These are phyloP conservation scores for Carabus problematicus DNA, from an alignment of 2,888 invertebrate genomes.

Conservation along the genomic window DNA sequence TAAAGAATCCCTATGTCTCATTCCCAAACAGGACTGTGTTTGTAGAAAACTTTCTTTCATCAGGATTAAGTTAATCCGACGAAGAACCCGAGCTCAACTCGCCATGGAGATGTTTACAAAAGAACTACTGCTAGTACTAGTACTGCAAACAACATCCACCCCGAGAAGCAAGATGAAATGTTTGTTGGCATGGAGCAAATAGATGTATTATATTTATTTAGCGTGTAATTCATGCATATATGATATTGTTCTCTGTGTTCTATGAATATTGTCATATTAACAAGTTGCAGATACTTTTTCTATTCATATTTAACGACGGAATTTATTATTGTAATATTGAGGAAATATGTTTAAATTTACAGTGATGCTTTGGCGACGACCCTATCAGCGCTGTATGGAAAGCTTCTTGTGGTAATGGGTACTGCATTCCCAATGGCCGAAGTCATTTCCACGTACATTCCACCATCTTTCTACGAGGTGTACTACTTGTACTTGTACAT, in stretches of 20 bases:
- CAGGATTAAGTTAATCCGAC: too few species aligned
- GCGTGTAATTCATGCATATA: not conserved
- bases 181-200: too few species aligned
- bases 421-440: slow-evolving; percentile 96
- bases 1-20: too few species aligned
- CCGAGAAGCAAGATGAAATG: too few species aligned
- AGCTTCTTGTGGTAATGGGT: slow-evolving; percentile 92
- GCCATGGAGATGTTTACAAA: too few species aligned
- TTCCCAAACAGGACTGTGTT: too few species aligned
- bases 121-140: not conserved
- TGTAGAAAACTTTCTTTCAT: too few species aligned
- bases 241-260: too few species aligned
- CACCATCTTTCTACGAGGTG: slow-evolving; percentile 92
- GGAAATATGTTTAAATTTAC: slow-evolving; percentile 50
- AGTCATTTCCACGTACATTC: slow-evolving; percentile 93
- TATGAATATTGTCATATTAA: too few species aligned
- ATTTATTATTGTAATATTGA: slow-evolving; percentile 21
- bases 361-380: slow-evolving; percentile 90
- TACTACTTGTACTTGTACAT: slow-evolving; percentile 70
- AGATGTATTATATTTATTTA: slow-evolving; percentile 32
- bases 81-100: too few species aligned
- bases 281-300: too few species aligned
- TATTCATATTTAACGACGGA: too few species aligned
- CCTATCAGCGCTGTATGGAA: slow-evolving; percentile 91
- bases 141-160: not conserved